Evolutionary conservation across 2,888 invertebrate genomes (phyloP), one percentile per base, ranked within the genome.

Genomic region (Netelia virgata): DNA sequence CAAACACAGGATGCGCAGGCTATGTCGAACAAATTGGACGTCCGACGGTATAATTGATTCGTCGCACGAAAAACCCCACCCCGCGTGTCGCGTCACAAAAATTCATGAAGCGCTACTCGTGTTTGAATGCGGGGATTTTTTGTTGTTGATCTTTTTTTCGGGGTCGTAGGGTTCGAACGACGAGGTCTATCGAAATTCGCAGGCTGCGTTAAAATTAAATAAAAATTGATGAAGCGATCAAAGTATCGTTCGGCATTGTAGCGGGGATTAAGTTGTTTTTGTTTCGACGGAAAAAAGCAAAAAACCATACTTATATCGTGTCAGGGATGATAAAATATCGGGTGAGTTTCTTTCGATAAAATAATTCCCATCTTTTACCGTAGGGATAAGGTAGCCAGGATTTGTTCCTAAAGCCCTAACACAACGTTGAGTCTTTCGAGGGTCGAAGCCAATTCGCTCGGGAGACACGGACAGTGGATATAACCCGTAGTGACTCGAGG

Each of bases 391-490:
- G 36, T 10, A 36, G 6, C 66, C 20, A 18, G 50, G 68, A 59
- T 68, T 68, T 68, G 36, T 36, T 50, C 53, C 10, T 3, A 61
- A 74, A 23, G 9, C 36, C 69, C 68, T 74, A 55, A 23, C 23
- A 5, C 8, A 6, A 9, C 23, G 53, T 3, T 3, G 43, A 50
- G 66, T 36, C 36, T 36, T 36, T 36, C 36, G 8, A 36, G 11
- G 20, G 23, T 78, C 1, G 61, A 14, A 59, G n/a, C 41, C 36
- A 36, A 47, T 61, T 53, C 18, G 41, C 50, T 53, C 41, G 53
- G 78, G 43, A 69, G 14, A 47, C 11, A 3, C 20, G 28, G 77
- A 61, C 69, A 69, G 69, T 61, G 61, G 50, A 61, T 69, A 70
- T 70, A 61, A 41, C 53, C 77, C 20, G 36, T 18, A 53, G n/a